Conservation (phyloP, 2,888 invertebrate genomes). For the Coelinius sp. region DNA sequence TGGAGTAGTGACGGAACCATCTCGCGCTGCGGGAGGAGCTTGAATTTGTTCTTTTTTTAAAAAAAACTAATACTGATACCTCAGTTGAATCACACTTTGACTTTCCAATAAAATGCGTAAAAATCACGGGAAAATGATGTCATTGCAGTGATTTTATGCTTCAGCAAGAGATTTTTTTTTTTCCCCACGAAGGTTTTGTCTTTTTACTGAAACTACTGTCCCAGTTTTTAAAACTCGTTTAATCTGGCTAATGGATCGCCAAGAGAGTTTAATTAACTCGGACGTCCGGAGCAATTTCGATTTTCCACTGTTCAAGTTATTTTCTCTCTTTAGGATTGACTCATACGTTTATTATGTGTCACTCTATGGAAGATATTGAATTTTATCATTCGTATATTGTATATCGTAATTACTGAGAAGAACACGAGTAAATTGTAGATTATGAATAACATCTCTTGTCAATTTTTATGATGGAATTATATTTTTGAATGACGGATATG, state of each 20-base stretch:
- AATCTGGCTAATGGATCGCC: not conserved
- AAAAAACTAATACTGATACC: no score
- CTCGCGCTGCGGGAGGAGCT: conserved; percentile 8
- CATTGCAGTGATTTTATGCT: not conserved
- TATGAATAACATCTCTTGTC: not conserved
- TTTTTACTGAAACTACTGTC: not conserved
- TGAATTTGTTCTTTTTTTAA: no score
- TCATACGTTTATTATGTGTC: not conserved
- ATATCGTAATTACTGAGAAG: no score
- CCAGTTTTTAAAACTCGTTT: conserved; percentile 2
- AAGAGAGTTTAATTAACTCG: not conserved
- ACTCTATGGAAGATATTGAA: not conserved
- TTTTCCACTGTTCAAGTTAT: not conserved
- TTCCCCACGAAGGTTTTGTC: not conserved
- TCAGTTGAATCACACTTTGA: not conserved
- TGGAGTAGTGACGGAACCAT: not conserved
- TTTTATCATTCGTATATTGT: not conserved
- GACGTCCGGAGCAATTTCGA: not conserved
- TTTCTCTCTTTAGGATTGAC: not conserved
- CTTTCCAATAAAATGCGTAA: not conserved
- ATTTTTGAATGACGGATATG: not conserved
- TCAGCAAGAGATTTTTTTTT: not conserved
- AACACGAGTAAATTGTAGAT: not conserved
- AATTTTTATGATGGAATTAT: not conserved
- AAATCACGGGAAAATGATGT: no score